Percentiles rank a stretch among this genome's conserved stretches.
phyloP scores from a whole-genome alignment of 2,888 invertebrate genomes.

The Holacanthella duospinosa region DNA sequence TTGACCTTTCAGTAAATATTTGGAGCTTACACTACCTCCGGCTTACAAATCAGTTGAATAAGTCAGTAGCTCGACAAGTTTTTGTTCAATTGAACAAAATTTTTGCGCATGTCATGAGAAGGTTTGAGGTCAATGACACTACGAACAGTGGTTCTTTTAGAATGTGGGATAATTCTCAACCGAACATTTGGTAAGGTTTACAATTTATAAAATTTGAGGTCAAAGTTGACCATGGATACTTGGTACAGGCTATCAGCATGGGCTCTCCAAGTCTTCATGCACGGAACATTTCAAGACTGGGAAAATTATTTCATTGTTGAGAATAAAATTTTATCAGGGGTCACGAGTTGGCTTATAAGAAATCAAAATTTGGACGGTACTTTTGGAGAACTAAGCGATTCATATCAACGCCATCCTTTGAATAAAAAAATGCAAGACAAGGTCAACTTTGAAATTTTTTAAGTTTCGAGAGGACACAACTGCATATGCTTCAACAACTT shows the following conservation, averaged over 20 bases:
- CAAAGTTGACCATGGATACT: background rate
- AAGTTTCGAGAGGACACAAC: background rate
- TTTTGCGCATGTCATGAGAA: slow-evolving; percentile 41
- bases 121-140: slow-evolving; percentile 34
- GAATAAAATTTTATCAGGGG: slow-evolving; percentile 41
- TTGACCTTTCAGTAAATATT: slow-evolving; percentile 48
- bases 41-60: slow-evolving; percentile 45
- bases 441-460: slow-evolving; percentile 23
- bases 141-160: slow-evolving; percentile 40
- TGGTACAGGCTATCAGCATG: slow-evolving; percentile 46
- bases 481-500: background rate
- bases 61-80: slow-evolving; percentile 40
- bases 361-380: slow-evolving; percentile 40
- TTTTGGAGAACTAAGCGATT: slow-evolving; percentile 31
- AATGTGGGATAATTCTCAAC: slow-evolving; percentile 41
- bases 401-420: slow-evolving; percentile 27
- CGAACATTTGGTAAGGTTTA: slow-evolving; percentile 43
- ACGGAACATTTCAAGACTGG: slow-evolving; percentile 49
- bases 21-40: slow-evolving; percentile 48
- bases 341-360: slow-evolving; percentile 40
- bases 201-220: background rate
- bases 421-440: slow-evolving; percentile 36
- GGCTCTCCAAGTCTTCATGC: slow-evolving; percentile 44
- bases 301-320: slow-evolving; percentile 48
- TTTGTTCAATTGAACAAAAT: slow-evolving; percentile 42